phyloP scores from a whole-genome alignment of 2,888 invertebrate genomes.

The Drosophila tanythrix region DNA sequence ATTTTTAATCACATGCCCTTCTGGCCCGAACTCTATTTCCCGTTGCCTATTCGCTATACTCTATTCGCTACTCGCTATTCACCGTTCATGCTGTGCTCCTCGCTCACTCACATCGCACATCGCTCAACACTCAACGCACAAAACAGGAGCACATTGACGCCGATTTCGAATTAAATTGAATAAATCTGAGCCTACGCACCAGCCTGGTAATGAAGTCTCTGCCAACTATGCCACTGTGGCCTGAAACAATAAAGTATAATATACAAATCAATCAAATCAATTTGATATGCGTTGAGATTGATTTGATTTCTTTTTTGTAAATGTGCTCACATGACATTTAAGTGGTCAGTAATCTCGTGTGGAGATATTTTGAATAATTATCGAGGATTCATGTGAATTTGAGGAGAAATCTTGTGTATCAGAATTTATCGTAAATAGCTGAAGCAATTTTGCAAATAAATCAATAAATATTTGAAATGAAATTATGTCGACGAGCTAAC shows the following conservation, averaged over 20 bases:
- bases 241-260: neutral
- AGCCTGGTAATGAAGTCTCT: constrained; percentile 62
- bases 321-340: neutral
- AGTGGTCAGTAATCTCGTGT: neutral
- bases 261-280: neutral
- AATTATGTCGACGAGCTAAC: neutral
- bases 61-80: neutral
- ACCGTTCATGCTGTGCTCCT: neutral
- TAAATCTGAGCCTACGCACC: constrained; percentile 69
- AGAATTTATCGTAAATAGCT: neutral
- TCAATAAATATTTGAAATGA: neutral
- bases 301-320: neutral
- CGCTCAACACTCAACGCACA: constrained; percentile 12
- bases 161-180: constrained; percentile 77
- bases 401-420: neutral
- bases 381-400: neutral
- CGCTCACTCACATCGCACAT: neutral
- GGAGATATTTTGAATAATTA: neutral
- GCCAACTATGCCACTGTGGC: constrained; percentile 45
- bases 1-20: constrained; percentile 78
- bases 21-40: constrained; percentile 27
- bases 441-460: neutral
- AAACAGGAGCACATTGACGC: constrained; percentile 61
- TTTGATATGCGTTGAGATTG: no score
- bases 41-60: constrained; percentile 4